Evolutionary conservation across 1,140 invertebrate species (phyloP).

Genomic region (Listronotus oregonensis): DNA sequence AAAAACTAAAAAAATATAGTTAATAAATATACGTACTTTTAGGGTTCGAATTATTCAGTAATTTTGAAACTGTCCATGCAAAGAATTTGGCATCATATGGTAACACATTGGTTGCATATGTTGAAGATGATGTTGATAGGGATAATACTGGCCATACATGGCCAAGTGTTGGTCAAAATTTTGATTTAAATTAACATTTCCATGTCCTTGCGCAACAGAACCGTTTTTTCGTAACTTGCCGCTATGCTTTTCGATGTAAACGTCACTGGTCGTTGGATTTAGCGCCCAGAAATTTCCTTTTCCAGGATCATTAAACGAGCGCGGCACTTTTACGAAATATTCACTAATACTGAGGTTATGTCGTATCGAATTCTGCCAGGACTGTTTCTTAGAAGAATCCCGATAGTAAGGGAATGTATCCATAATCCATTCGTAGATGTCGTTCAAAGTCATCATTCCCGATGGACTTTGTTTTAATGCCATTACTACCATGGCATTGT

Average conservation of each 20-base stretch:
- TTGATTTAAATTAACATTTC: too few species aligned
- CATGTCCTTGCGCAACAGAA: too few species aligned
- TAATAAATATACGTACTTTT: too few species aligned
- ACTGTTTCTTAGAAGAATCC: not conserved
- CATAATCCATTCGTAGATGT: constrained; percentile 8
- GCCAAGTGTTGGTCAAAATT: too few species aligned
- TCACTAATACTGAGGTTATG: constrained; percentile 4
- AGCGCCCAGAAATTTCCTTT: constrained; percentile 10
- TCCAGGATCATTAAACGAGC: not conserved
- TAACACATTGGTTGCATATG: too few species aligned
- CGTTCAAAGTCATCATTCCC: constrained; percentile 1
- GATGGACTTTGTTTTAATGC: constrained; percentile 2
- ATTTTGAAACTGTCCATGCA: too few species aligned
- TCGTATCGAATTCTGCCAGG: constrained; percentile 6
- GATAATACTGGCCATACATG: too few species aligned
- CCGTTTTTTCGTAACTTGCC: not conserved
- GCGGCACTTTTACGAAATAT: constrained; percentile 6
- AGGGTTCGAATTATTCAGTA: too few species aligned
- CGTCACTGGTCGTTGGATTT: not conserved
- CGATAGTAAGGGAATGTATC: constrained; percentile 2
- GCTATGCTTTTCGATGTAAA: not conserved
- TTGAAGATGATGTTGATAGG: too few species aligned
- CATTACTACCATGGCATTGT: constrained; percentile 5
- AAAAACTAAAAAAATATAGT: too few species aligned
- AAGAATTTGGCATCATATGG: too few species aligned